phyloP scores from a whole-genome alignment of 2,113 vertebrate species.

The Python bivittatus region DNA sequence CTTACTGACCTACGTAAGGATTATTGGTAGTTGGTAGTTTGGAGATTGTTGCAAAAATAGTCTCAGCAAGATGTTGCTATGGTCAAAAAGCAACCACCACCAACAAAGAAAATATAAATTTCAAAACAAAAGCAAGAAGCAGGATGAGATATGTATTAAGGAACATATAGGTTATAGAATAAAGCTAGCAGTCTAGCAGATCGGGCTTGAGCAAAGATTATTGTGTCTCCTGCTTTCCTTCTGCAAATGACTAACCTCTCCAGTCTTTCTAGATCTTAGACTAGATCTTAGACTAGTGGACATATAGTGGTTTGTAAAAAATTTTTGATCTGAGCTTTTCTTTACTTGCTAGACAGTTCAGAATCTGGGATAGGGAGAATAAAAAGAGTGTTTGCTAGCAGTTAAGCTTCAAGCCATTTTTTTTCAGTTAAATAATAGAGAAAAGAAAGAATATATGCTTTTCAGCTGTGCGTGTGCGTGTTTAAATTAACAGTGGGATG shows the following conservation, averaged over 20 bases:
- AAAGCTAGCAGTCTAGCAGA: background rate
- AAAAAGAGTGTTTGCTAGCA: background rate
- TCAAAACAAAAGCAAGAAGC: background rate
- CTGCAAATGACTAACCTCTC: background rate
- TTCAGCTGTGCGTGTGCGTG: background rate
- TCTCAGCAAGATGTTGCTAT: background rate
- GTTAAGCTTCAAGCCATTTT: background rate
- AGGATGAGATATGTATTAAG: background rate
- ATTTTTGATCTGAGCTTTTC: background rate
- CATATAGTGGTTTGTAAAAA: background rate
- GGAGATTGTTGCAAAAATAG: too few relatives aligned
- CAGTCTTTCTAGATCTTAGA: background rate
- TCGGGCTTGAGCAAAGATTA: background rate
- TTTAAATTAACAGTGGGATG: background rate
- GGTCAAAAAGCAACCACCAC: background rate
- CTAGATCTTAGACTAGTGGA: background rate
- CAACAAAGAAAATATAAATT: background rate
- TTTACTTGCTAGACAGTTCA: background rate
- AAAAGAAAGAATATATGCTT: background rate
- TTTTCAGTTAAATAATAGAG: background rate
- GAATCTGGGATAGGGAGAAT: background rate
- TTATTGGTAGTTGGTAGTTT: background rate
- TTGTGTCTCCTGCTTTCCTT: background rate
- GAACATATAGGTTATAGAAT: background rate
- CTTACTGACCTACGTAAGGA: background rate